Percentiles rank a stretch among this genome's conserved stretches.
These are phyloP conservation scores for Auanema sp. DNA, from an alignment of 2,888 invertebrate species.

Conservation along the genomic window DNA sequence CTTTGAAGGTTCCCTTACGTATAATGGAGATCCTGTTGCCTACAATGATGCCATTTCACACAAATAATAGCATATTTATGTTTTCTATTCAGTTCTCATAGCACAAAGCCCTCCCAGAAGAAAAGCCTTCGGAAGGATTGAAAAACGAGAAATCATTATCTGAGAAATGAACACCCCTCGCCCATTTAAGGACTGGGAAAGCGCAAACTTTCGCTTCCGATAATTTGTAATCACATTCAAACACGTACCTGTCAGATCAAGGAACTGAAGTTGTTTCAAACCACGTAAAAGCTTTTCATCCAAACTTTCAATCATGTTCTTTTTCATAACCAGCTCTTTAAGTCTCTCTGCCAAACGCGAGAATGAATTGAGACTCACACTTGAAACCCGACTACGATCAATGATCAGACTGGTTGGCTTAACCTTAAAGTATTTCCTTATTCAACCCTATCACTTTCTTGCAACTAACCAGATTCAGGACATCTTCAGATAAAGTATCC, in stretches of 20 bases:
- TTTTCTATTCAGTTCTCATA: too few relatives aligned
- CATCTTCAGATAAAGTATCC: constrained; percentile 47
- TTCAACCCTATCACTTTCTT: background rate
- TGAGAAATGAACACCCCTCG: constrained; percentile 21
- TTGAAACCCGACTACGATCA: constrained; percentile 6
- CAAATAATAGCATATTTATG: too few relatives aligned
- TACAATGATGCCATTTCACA: constrained; percentile 34
- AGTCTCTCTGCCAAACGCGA: background rate
- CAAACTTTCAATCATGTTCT: constrained; percentile 12
- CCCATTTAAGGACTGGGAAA: background rate
- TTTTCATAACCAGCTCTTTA: constrained; percentile 8
- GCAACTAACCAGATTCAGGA: constrained; percentile 16
- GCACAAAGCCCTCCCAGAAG: constrained; percentile 31
- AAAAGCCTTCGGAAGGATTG: background rate
- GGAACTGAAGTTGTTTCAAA: constrained; percentile 10
- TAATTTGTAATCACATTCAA: background rate
- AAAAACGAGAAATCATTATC: constrained; percentile 38
- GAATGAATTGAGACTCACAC: constrained; percentile 3
- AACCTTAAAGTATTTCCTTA: constrained; percentile 6
- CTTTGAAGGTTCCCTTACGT: constrained; percentile 53
- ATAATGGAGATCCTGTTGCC: constrained; percentile 53
- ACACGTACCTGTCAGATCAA: constrained; percentile 16
- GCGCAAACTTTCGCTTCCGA: constrained; percentile 1
- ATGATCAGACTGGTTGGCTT: constrained; percentile 9
- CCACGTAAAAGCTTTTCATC: constrained; percentile 2